Percentiles rank a stretch among this genome's conserved stretches.
Evolutionary conservation across 1,140 invertebrate genomes (phyloP).

Genomic region (Drosophila sproati): DNA sequence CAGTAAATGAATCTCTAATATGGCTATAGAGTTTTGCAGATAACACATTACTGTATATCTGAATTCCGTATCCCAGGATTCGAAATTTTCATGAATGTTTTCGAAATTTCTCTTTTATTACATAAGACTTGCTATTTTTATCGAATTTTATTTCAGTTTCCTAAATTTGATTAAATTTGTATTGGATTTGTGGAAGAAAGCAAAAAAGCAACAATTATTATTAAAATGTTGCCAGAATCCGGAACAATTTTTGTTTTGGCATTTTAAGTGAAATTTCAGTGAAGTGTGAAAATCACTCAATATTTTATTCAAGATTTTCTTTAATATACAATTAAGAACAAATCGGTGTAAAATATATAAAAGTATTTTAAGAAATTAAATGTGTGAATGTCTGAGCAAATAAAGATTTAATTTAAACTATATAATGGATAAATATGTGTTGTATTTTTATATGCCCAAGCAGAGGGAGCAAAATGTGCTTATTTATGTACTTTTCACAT

Average conservation of each 20-base stretch:
- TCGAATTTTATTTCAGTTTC: not conserved
- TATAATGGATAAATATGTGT: not conserved
- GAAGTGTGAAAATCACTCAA: not conserved
- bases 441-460: not conserved
- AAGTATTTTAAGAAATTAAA: not conserved
- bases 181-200: not conserved
- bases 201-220: not conserved
- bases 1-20: not conserved
- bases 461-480: too few species aligned
- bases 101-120: not conserved
- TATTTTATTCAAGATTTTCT: not conserved
- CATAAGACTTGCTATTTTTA: not conserved
- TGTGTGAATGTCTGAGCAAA: not conserved
- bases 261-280: not conserved
- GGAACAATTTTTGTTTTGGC: not conserved
- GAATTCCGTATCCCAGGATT: not conserved
- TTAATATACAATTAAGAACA: not conserved
- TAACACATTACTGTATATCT: not conserved
- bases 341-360: not conserved
- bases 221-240: not conserved
- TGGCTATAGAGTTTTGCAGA: not conserved
- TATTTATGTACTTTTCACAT: too few species aligned
- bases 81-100: conserved; percentile 1
- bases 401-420: not conserved
- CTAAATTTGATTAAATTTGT: not conserved